These are phyloP conservation scores for Xestia rhomboidea DNA, from an alignment of 2,888 invertebrate species.

Conservation along the genomic window DNA sequence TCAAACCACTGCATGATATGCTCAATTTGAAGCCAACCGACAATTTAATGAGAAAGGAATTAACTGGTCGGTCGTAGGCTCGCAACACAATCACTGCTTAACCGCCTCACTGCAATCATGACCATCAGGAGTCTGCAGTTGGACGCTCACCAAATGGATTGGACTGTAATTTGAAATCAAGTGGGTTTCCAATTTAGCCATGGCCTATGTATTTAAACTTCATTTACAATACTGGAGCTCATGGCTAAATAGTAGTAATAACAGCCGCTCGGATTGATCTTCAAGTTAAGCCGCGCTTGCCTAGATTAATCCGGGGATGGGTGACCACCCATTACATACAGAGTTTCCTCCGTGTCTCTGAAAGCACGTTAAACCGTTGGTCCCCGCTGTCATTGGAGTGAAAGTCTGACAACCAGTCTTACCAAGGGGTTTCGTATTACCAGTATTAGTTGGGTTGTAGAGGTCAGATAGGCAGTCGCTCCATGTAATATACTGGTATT, in stretches of 20 bases:
- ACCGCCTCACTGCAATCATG: conserved; percentile 4
- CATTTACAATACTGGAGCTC: not conserved
- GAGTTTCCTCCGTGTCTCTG: too few relatives aligned
- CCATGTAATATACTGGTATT: too few relatives aligned
- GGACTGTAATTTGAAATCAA: not conserved
- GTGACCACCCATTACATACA: too few relatives aligned
- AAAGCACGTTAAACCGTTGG: too few relatives aligned
- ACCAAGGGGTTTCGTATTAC: too few relatives aligned
- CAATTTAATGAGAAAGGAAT: not conserved
- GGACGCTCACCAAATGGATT: not conserved
- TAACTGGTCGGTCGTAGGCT: not conserved
- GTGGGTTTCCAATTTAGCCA: not conserved
- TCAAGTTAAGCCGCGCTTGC: too few relatives aligned
- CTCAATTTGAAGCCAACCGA: conserved; percentile 5
- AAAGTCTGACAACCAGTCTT: too few relatives aligned
- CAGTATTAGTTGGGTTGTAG: too few relatives aligned
- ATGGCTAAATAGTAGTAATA: not conserved
- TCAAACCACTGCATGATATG: not conserved
- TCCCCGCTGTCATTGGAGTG: too few relatives aligned
- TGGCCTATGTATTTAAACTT: not conserved
- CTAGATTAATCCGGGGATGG: too few relatives aligned
- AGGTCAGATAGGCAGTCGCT: too few relatives aligned
- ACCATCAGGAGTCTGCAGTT: not conserved
- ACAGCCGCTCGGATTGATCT: not conserved
- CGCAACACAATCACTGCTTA: not conserved